phyloP scores from a whole-genome alignment of 2,888 invertebrate species.

The Ferdinandea cuprea region DNA sequence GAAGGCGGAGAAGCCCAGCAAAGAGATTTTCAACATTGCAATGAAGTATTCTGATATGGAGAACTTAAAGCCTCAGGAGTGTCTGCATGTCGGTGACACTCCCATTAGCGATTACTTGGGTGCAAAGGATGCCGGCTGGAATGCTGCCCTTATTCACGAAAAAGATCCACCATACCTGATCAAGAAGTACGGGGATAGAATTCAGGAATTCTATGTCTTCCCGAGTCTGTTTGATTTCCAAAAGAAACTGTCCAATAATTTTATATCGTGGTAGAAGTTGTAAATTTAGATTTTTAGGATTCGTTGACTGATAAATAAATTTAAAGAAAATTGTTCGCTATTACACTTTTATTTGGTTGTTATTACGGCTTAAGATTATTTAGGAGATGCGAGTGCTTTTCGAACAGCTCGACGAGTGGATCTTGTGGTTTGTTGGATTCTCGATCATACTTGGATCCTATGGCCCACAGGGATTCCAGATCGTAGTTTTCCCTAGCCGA shows the following conservation, averaged over 20 bases:
- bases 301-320: conserved; percentile 63
- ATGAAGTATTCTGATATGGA: conserved; percentile 83
- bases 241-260: conserved; percentile 80
- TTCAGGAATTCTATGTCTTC: conserved; percentile 83
- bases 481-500: conserved; percentile 90
- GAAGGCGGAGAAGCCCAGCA: conserved; percentile 90
- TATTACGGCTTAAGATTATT: conserved; percentile 75
- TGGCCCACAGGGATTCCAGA: conserved; percentile 95
- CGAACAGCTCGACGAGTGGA: conserved; percentile 86
- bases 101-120: conserved; percentile 90
- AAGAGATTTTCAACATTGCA: conserved; percentile 88
- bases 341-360: conserved; percentile 35
- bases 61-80: conserved; percentile 85
- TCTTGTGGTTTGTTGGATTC: conserved; percentile 86
- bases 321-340: conserved; percentile 16
- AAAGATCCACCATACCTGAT: conserved; percentile 80
- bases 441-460: conserved; percentile 92
- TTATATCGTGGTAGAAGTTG: conserved; percentile 79
- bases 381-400: conserved; percentile 86
- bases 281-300: conserved; percentile 34
- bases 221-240: conserved; percentile 84
- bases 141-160: conserved; percentile 85
- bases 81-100: conserved; percentile 93
- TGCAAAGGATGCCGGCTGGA: conserved; percentile 90
- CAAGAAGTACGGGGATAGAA: conserved; percentile 82